Evolutionary conservation across 53 echinoderm and acorn worm species (phyloP), one percentile per base, ranked within the genome.

Genomic region (Echinometra lucunter): DNA sequence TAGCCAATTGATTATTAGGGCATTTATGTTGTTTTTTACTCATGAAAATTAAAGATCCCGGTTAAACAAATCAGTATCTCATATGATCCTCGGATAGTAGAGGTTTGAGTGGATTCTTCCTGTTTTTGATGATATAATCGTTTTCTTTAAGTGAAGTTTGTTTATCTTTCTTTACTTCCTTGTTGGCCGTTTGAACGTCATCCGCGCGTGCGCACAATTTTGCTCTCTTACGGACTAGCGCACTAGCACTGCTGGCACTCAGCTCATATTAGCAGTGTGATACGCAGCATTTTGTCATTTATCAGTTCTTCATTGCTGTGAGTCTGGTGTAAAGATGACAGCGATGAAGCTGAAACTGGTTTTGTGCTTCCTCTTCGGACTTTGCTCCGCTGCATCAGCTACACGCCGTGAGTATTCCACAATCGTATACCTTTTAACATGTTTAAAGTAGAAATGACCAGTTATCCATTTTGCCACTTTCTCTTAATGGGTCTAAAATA

Each of bases 101-200:
- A 53, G n/a, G 44, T 23, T 47, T 49, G n/a, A 82, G 82, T 35
- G 72, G 32, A 34, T n/a, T 44, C 23, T 82, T 82, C 82, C 82
- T 82, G 82, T 82, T 82, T 82, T 44, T 74, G 21, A 12, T 23
- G 44, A 82, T 82, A 82, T 44, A 82, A 82, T 3, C 21, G 53
- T 13, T 49, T 6, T 4, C 17, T 4, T 44, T 40, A 18, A 44
- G 21, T 16, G 21, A 82, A 17, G 21, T 44, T 44, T 82, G 82
- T 82, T 74, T 82, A 44, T 44, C 42, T 82, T 74, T 82, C 42
- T 82, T 82, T 44, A 82, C 44, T 82, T 82, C 82, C 82, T 82
- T 42, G 44, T 82, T 85, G 85, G 12, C 49, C 2, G 85, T n/a
- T 85, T 85, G 49, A 30, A 23, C 53, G 44, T 0, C 53, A 28